phyloP scores from a whole-genome alignment of 2,888 invertebrate genomes.

The Peribatodes rhomboidaria region DNA sequence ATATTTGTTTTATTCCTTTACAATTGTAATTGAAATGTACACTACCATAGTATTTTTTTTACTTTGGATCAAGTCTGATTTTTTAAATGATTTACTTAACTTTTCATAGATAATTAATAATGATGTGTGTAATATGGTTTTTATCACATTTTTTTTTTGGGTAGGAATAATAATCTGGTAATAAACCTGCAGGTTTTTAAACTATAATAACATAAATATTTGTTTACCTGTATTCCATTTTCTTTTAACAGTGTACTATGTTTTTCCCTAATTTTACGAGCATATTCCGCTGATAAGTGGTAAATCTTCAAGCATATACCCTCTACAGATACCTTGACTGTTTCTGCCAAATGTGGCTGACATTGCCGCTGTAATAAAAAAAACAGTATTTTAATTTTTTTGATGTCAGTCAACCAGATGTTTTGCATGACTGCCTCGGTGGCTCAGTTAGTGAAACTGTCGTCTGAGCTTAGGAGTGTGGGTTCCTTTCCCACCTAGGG shows the following conservation, averaged over 20 bases:
- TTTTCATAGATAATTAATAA: too few relatives aligned
- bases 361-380: conserved; percentile 90
- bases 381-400: not conserved
- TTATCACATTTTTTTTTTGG: too few relatives aligned
- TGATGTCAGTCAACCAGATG: not conserved
- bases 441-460: too few relatives aligned
- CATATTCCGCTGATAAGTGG: conserved; percentile 96
- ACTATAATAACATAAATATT: not conserved
- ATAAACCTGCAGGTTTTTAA: not conserved
- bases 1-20: too few relatives aligned
- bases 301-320: conserved; percentile 98
- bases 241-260: conserved; percentile 95
- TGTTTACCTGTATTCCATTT: conserved; percentile 89
- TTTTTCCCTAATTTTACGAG: conserved; percentile 95
- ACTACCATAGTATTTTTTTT: too few relatives aligned
- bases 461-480: not conserved
- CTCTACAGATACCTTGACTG: conserved; percentile 97
- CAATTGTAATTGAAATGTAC: too few relatives aligned
- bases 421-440: not conserved
- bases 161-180: too few relatives aligned
- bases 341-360: conserved; percentile 97
- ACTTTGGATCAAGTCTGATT: too few relatives aligned
- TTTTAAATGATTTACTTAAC: too few relatives aligned
- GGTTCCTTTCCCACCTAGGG: too few relatives aligned
- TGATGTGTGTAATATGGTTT: too few relatives aligned